phyloP scores from a whole-genome alignment of 2,888 invertebrate genomes.

The Malachius bipustulatus region DNA sequence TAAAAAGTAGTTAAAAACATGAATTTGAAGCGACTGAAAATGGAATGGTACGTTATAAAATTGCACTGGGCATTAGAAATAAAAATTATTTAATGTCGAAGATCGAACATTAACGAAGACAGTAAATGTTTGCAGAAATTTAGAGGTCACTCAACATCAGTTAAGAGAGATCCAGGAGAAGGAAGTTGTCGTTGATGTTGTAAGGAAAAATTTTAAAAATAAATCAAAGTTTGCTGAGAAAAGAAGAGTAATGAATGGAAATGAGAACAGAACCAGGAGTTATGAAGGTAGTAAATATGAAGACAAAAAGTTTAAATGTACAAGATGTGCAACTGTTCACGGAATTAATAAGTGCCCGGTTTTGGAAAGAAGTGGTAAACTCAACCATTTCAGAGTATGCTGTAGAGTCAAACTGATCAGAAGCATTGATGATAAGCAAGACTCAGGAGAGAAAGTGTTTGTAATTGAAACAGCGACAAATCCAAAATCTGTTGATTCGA shows the following conservation, averaged over 20 bases:
- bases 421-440: not conserved
- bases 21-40: slow-evolving; percentile 17
- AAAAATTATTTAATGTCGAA: slow-evolving; percentile 12
- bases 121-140: slow-evolving; percentile 5
- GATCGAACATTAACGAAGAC: slow-evolving; percentile 6
- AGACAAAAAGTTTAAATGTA: slow-evolving; percentile 5
- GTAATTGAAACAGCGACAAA: too few relatives aligned
- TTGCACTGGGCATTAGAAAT: slow-evolving; percentile 17
- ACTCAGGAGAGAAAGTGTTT: too few relatives aligned
- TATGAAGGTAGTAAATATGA: not conserved
- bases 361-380: not conserved
- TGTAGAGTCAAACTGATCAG: slow-evolving; percentile 6
- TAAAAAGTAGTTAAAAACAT: slow-evolving; percentile 16
- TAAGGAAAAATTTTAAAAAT: too few relatives aligned
- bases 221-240: too few relatives aligned
- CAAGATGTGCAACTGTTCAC: not conserved
- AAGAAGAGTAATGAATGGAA: too few relatives aligned
- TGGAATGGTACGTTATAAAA: slow-evolving; percentile 14
- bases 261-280: too few relatives aligned
- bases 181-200: not conserved
- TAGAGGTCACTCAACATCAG: slow-evolving; percentile 5
- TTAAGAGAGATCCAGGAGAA: slow-evolving; percentile 9
- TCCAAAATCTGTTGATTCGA: too few relatives aligned
- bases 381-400: slow-evolving; percentile 3
- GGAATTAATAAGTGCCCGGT: slow-evolving; percentile 1